Evolutionary conservation across 23 tunicate genomes (phyloP).

Genomic region (Trididemnum clinides): DNA sequence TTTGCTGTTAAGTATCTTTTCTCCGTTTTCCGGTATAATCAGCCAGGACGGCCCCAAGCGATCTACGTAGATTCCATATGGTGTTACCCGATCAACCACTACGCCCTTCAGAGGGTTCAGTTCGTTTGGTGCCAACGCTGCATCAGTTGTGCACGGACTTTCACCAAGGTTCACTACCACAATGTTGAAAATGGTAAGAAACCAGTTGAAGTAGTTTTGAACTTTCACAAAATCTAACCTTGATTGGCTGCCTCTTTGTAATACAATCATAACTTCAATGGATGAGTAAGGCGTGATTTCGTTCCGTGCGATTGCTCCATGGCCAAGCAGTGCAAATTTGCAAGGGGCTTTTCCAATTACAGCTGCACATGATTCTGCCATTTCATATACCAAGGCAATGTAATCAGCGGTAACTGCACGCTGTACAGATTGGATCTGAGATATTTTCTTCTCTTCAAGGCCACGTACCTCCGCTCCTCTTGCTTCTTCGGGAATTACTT

Average conservation of each 20-base stretch:
- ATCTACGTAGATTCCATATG: not conserved
- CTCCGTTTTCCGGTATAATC: not conserved
- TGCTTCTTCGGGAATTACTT: not conserved
- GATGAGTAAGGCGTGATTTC: slow-evolving; percentile 4
- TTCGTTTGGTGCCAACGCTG: not conserved
- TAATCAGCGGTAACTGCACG: not conserved
- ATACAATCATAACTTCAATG: not conserved
- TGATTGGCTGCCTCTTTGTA: not conserved
- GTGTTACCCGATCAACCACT: not conserved
- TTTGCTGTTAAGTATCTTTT: not conserved
- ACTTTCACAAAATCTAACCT: not conserved
- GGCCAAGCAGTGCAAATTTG: not conserved
- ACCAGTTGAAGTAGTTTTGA: slow-evolving; percentile 1
- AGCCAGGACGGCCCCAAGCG: not conserved
- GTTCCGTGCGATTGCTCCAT: not conserved
- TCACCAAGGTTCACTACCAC: not conserved
- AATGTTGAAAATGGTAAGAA: not conserved
- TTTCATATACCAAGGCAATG: not conserved
- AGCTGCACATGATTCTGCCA: not conserved
- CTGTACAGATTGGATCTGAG: not conserved
- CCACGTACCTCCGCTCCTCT: not conserved
- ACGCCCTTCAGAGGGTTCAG: not conserved
- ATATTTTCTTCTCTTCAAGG: not conserved
- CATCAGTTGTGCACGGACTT: not conserved
- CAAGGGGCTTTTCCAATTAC: slow-evolving; percentile 8